Conservation (phyloP, 2,888 invertebrate genomes). For the Hydriomena furcata region DNA sequence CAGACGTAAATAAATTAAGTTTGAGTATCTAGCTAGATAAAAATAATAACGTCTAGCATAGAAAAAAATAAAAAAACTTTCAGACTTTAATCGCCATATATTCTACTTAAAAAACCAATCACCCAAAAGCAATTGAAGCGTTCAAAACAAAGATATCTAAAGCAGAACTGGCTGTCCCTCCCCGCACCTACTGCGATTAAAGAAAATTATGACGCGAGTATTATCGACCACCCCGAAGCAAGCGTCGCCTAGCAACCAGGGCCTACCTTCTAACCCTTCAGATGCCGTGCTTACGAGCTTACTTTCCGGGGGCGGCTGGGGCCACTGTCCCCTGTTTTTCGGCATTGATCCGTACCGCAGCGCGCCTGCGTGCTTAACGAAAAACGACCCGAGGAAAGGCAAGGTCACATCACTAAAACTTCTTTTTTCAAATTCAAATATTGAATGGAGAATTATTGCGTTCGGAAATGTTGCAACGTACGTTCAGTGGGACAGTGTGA, state of each 20-base stretch:
- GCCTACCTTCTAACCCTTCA: constrained; percentile 71
- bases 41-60: too few relatives aligned
- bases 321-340: constrained; percentile 70
- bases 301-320: constrained; percentile 66
- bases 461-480: constrained; percentile 63
- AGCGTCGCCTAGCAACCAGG: constrained; percentile 76
- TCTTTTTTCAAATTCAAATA: constrained; percentile 79
- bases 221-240: constrained; percentile 67
- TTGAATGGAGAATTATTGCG: constrained; percentile 77
- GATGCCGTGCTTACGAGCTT: constrained; percentile 63
- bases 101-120: constrained; percentile 27
- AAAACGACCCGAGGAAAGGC: constrained; percentile 76
- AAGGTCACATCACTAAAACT: constrained; percentile 80
- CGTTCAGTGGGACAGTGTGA: constrained; percentile 62
- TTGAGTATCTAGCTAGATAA: too few relatives aligned
- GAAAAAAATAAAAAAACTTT: not conserved
- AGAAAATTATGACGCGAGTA: constrained; percentile 72
- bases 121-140: constrained; percentile 36
- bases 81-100: not conserved
- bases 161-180: constrained; percentile 42
- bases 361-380: constrained; percentile 80
- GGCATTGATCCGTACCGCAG: constrained; percentile 76
- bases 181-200: constrained; percentile 60
- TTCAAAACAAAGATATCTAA: constrained; percentile 47
- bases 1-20: too few relatives aligned